Evolutionary conservation across 1,140 invertebrate species (phyloP).

Genomic region (Daktulosphaira vitifoliae): DNA sequence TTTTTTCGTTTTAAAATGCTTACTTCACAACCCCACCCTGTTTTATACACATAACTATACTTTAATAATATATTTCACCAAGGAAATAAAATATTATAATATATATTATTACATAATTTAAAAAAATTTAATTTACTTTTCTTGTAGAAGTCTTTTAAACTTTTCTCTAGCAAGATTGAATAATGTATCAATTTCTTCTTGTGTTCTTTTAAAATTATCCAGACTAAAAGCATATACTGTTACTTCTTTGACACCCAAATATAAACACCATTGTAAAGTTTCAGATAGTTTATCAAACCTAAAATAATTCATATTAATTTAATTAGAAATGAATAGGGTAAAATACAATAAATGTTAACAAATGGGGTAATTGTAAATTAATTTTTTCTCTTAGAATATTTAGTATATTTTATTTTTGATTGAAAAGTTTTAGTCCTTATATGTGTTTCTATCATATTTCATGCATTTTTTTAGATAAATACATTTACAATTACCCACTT

Average conservation of each 20-base stretch:
- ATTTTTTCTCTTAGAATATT: too few relatives aligned
- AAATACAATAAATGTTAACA: not conserved
- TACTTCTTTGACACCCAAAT: constrained; percentile 69
- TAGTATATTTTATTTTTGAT: too few relatives aligned
- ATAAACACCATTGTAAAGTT: constrained; percentile 78
- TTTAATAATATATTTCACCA: too few relatives aligned
- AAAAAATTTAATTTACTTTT: constrained; percentile 56
- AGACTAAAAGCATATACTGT: constrained; percentile 99
- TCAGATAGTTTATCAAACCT: constrained; percentile 89
- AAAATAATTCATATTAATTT: constrained; percentile 36
- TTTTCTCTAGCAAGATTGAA: constrained; percentile 85
- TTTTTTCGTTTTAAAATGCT: too few relatives aligned
- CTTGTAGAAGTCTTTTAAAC: constrained; percentile 72
- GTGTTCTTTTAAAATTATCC: constrained; percentile 93
- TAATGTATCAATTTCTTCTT: constrained; percentile 84
- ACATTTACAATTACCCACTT: constrained; percentile 14
- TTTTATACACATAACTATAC: too few relatives aligned
- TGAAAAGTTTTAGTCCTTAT: too few relatives aligned
- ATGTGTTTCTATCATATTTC: too few relatives aligned
- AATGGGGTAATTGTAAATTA: too few relatives aligned
- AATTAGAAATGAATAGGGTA: not conserved
- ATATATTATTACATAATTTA: too few relatives aligned
- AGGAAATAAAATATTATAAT: too few relatives aligned
- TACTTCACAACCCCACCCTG: too few relatives aligned
- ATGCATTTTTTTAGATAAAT: not conserved